A percentile compares a stretch with the other conserved stretches of the same genome.
Conservation (phyloP, 2,113 vertebrate species). For the Zapus hudsonius region DNA sequence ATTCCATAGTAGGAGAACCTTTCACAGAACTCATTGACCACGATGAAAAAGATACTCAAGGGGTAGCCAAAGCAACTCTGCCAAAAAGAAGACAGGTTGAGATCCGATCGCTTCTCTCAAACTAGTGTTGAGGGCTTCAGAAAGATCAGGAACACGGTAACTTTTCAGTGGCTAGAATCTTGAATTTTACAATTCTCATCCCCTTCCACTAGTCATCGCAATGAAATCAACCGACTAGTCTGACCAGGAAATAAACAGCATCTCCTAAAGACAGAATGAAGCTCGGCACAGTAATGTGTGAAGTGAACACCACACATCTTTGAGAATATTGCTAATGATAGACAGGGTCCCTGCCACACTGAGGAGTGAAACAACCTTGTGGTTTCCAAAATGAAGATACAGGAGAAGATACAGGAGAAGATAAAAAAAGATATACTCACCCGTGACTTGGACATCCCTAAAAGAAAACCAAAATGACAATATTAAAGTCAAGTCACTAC, state of each 20-base stretch:
- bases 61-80: constrained; percentile 91
- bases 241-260: background rate
- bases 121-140: fast-evolving
- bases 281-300: fast-evolving
- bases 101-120: background rate
- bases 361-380: background rate
- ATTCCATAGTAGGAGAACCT: constrained; percentile 99
- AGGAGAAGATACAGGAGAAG: background rate
- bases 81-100: background rate
- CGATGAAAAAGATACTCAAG: constrained; percentile 96
- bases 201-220: background rate
- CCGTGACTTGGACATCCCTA: constrained; percentile 17
- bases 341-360: no score
- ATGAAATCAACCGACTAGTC: background rate
- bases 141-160: fast-evolving
- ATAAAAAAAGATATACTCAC: constrained; percentile 48
- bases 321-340: background rate
- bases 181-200: background rate
- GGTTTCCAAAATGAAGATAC: background rate
- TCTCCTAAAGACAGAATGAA: background rate
- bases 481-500: background rate
- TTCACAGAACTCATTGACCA: constrained; percentile 97
- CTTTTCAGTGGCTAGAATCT: background rate
- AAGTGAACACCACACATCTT: background rate
- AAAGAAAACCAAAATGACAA: constrained; percentile 35